Base-by-base conservation (phyloP, 1,140 invertebrate species). In the Aphelinus atriplicis region DNA sequence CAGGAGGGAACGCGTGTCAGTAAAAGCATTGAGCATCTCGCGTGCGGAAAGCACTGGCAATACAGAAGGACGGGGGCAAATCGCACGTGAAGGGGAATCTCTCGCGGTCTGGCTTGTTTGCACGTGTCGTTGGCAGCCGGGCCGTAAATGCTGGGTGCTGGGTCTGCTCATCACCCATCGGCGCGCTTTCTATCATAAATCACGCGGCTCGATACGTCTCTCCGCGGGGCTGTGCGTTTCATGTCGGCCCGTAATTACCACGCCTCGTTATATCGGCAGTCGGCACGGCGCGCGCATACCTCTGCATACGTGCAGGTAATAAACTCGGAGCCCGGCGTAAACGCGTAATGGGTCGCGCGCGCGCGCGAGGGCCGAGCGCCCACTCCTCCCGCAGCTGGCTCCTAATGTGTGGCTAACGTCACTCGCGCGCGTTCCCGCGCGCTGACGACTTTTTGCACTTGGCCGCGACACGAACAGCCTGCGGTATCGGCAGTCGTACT, bases 241-340 rank as follows among this genome's bases (percentile, higher is more conserved):
- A 66, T 75, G 75, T 78, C 51, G 7, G 77, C 72, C 73, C 71
- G 78, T 82, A 81, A 79, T 81, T 80, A 80, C 75, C 78, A 72
- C 69, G 75, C 43, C 75, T 26, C 78, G 80, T 78, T 71, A 75
- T 57, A 56, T 74, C 63, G 67, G 55, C 63, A 71, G 70, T 53
- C 71, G 74, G 26, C 26, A 72, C 62, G 73, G 71, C 64, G 66
- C 80, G 73, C 73, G 42, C 48, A 65, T 60, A 43, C 58, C 58
- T 45, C 26, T 26, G 26, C 26, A 26, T 26, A 26, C 58, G 58
- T 60, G 58, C 45, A 26, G 58, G 80, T 81, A 81, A 82, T 82
- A 79, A 79, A 77, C 80, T 60, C 58, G n/a, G 58, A 61, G 26
- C 58, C 58, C n/a, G 58, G 76, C 78, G 76, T 82, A 82, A 81